Conservation (phyloP, 1,140 invertebrate genomes). For the Bombus superbus region DNA sequence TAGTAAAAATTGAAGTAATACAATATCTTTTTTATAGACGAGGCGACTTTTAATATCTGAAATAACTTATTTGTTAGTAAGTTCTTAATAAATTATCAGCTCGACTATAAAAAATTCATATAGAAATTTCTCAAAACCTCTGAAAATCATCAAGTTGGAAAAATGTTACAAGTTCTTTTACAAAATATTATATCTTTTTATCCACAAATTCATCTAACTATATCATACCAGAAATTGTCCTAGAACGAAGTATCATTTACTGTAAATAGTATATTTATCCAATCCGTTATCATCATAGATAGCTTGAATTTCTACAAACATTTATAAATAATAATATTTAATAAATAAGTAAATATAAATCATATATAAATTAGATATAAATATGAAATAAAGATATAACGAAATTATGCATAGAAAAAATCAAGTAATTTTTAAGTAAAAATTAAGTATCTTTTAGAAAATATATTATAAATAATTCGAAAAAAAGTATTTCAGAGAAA, state of each 20-base stretch:
- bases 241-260: too few species aligned
- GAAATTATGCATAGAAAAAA: neutral
- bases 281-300: too few species aligned
- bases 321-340: neutral
- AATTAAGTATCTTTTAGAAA: too few species aligned
- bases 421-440: too few species aligned
- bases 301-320: neutral
- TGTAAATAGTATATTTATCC: neutral
- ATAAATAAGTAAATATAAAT: neutral
- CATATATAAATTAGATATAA: neutral
- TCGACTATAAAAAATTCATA: neutral
- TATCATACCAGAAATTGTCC: too few species aligned
- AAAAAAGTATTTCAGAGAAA: too few species aligned
- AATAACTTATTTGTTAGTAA: neutral
- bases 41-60: neutral
- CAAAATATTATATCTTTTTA: neutral
- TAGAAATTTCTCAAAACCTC: neutral
- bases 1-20: neutral
- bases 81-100: neutral
- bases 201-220: too few species aligned
- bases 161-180: neutral
- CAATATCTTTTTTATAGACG: neutral
- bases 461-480: too few species aligned
- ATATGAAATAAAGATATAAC: neutral
- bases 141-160: neutral